Conservation (phyloP, 2,888 invertebrate genomes). For the Cynaeus angustus region DNA sequence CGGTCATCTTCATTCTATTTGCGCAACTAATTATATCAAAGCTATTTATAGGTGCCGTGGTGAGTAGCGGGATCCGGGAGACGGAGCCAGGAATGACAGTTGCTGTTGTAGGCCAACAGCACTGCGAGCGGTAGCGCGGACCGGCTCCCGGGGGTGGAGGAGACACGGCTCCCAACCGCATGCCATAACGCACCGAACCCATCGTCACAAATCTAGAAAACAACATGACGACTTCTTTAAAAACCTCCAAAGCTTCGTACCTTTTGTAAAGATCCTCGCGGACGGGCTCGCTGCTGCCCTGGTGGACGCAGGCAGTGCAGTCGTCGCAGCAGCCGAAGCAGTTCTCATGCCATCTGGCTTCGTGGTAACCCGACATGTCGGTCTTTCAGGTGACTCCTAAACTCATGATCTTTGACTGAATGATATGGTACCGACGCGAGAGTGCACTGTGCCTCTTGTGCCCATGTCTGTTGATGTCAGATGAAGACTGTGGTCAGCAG, state of each 20-base stretch:
- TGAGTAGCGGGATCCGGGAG: slow-evolving; percentile 70
- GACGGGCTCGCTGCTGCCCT: slow-evolving; percentile 58
- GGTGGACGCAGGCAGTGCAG: slow-evolving; percentile 61
- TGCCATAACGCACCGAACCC: slow-evolving; percentile 82
- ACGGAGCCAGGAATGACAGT: slow-evolving; percentile 71
- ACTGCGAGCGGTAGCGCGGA: slow-evolving; percentile 73
- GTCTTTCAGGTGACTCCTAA: slow-evolving; percentile 57
- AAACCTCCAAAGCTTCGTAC: slow-evolving; percentile 52
- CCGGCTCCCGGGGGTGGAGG: slow-evolving; percentile 71
- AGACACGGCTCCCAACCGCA: slow-evolving; percentile 77
- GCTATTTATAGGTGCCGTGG: slow-evolving; percentile 70
- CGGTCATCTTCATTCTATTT: slow-evolving; percentile 70
- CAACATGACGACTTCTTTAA: neutral
- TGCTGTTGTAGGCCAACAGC: slow-evolving; percentile 65
- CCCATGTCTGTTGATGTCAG: slow-evolving; percentile 13
- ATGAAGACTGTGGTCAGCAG: slow-evolving; percentile 51
- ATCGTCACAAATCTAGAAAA: slow-evolving; percentile 68
- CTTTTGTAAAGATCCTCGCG: slow-evolving; percentile 63
- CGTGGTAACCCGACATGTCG: slow-evolving; percentile 59
- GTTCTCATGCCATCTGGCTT: slow-evolving; percentile 69
- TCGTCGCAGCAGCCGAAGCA: slow-evolving; percentile 67
- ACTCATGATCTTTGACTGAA: slow-evolving; percentile 52
- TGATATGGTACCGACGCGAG: slow-evolving; percentile 9
- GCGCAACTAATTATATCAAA: slow-evolving; percentile 72
- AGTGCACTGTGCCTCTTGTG: slow-evolving; percentile 9